These are phyloP conservation scores for Tinea semifulvella DNA, from an alignment of 2,888 invertebrate species.

Conservation along the genomic window DNA sequence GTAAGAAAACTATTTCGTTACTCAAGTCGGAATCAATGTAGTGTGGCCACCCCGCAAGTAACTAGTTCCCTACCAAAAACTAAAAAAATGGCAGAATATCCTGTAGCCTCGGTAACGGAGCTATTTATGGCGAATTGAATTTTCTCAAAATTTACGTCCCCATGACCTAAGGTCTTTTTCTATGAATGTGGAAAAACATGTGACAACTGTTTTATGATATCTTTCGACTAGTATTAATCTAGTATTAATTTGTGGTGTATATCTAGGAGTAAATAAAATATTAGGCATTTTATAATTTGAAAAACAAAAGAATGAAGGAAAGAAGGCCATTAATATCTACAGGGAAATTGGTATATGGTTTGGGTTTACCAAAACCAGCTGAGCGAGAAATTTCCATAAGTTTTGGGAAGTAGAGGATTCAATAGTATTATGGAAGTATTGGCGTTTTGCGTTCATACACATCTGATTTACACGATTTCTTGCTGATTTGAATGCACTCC, in stretches of 20 bases:
- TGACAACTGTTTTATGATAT: constrained; percentile 19
- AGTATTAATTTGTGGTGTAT: constrained; percentile 17
- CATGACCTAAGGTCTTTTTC: constrained; percentile 21
- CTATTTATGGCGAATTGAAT: constrained; percentile 22
- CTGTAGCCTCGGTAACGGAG: constrained; percentile 22
- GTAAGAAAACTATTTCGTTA: constrained; percentile 18
- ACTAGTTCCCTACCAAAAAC: constrained; percentile 21
- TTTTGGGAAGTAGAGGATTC: no score
- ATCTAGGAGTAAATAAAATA: constrained; percentile 14
- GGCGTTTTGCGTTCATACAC: no score
- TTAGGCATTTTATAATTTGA: constrained; percentile 16
- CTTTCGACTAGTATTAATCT: no score
- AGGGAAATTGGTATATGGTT: no score
- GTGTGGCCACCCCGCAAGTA: constrained; percentile 18
- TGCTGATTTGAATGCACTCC: no score
- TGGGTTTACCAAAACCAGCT: no score
- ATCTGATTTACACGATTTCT: no score
- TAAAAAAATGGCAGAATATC: constrained; percentile 20
- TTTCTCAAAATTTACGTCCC: constrained; percentile 21
- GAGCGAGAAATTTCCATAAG: no score
- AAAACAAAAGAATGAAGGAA: no score
- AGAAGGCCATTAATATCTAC: no score
- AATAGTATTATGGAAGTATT: no score
- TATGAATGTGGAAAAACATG: constrained; percentile 19
- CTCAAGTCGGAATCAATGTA: constrained; percentile 13